Evolutionary conservation across 2,797 vertebrate genomes (phyloP).

Genomic region (Pseudochirops corinnae): DNA sequence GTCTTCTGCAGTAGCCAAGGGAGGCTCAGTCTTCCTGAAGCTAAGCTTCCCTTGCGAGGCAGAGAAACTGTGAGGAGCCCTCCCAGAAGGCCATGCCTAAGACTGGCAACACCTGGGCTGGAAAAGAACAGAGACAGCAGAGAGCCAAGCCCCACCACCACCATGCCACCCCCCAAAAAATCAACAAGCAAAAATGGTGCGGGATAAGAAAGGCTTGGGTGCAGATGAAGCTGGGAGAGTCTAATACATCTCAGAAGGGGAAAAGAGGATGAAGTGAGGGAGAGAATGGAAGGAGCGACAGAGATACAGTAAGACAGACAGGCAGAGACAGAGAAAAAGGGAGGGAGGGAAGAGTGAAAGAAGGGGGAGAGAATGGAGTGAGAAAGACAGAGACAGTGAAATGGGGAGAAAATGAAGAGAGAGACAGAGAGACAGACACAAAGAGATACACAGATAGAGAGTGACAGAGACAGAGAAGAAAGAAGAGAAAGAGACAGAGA

Average conservation of each 20-base stretch:
- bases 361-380: too few species aligned
- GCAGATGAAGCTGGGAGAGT: too few species aligned
- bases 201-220: background rate
- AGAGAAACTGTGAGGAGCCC: background rate
- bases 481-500: too few species aligned
- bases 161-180: rapidly evolving
- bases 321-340: too few species aligned
- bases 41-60: background rate
- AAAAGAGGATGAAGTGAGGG: background rate
- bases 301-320: background rate
- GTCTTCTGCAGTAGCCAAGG: background rate
- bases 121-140: background rate
- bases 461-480: too few species aligned
- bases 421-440: background rate
- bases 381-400: background rate
- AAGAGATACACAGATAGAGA: too few species aligned
- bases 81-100: background rate
- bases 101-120: rapidly evolving
- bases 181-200: background rate
- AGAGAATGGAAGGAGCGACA: background rate
- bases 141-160: background rate
- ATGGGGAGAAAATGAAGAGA: background rate
- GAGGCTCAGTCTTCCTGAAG: background rate
- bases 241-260: background rate
- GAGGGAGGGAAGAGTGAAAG: background rate